These are phyloP conservation scores for Drosophila parvula DNA, from an alignment of 1,140 invertebrate genomes.

Conservation along the genomic window DNA sequence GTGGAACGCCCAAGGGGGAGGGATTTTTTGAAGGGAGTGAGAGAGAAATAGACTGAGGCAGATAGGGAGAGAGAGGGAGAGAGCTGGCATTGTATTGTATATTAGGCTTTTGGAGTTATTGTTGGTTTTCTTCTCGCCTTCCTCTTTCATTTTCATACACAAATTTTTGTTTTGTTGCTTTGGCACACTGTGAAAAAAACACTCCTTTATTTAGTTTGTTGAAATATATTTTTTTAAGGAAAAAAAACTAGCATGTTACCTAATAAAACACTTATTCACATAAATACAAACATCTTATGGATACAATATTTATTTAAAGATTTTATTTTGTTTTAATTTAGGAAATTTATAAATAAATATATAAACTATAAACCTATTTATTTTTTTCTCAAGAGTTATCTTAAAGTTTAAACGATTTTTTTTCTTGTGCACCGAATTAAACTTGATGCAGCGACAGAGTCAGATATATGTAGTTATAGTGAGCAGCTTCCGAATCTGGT, in stretches of 20 bases:
- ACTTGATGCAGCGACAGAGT: slow-evolving; percentile 8
- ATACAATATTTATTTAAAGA: background rate
- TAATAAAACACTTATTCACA: no score
- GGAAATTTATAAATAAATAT: background rate
- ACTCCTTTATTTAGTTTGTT: no score
- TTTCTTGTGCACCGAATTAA: slow-evolving; percentile 12
- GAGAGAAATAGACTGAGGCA: slow-evolving; percentile 6
- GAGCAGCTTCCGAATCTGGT: slow-evolving; percentile 27
- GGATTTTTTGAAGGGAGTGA: slow-evolving; percentile 18
- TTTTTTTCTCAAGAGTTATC: background rate
- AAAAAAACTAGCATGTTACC: no score
- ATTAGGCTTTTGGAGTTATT: slow-evolving; percentile 28
- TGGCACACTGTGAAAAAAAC: background rate
- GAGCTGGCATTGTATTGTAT: slow-evolving; percentile 17
- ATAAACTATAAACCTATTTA: background rate
- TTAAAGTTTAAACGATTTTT: background rate
- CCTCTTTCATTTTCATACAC: slow-evolving; percentile 12
- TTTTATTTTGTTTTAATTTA: background rate
- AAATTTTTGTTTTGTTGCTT: slow-evolving; percentile 23
- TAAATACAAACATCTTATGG: background rate
- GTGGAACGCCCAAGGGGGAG: slow-evolving; percentile 8
- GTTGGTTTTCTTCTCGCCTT: slow-evolving; percentile 23
- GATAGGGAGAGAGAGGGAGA: slow-evolving; percentile 10
- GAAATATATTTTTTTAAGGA: no score
- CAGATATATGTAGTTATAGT: background rate